Conservation (phyloP, 2,888 invertebrate genomes). For the Oxyteleia sp. region DNA sequence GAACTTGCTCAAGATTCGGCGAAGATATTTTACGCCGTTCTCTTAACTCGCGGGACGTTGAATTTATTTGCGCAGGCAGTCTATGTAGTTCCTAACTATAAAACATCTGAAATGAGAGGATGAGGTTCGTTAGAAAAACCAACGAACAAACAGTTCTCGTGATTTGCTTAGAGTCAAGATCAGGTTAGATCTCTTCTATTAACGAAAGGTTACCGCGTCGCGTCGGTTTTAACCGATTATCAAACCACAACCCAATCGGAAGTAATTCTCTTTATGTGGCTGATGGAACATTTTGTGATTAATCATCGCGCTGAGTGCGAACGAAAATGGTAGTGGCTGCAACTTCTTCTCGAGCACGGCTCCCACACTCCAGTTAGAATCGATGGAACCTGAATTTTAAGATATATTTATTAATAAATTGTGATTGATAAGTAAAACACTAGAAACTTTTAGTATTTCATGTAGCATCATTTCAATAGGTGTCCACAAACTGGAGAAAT, state of each 20-base stretch:
- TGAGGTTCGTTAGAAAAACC: conserved; percentile 25
- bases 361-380: conserved; percentile 97
- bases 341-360: conserved; percentile 98
- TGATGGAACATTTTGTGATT: conserved; percentile 98
- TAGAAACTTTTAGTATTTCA: too few species aligned
- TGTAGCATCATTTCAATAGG: too few species aligned
- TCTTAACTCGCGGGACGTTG: conserved; percentile 33
- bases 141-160: conserved; percentile 34
- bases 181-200: conserved; percentile 34
- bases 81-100: conserved; percentile 28
- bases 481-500: too few species aligned
- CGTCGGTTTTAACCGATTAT: conserved; percentile 93
- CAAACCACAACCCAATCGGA: conserved; percentile 97
- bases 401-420: not conserved
- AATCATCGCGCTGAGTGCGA: conserved; percentile 96
- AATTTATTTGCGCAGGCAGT: conserved; percentile 39
- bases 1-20: not conserved
- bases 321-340: conserved; percentile 96
- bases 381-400: conserved; percentile 92
- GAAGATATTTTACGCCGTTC: not conserved
- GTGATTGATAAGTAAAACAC: too few species aligned
- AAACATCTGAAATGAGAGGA: conserved; percentile 29
- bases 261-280: too few species aligned
- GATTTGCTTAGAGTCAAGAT: conserved; percentile 35
- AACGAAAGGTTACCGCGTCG: conserved; percentile 10